Conservation (phyloP, 2,797 vertebrate genomes). For the Xenentodon cancila region DNA sequence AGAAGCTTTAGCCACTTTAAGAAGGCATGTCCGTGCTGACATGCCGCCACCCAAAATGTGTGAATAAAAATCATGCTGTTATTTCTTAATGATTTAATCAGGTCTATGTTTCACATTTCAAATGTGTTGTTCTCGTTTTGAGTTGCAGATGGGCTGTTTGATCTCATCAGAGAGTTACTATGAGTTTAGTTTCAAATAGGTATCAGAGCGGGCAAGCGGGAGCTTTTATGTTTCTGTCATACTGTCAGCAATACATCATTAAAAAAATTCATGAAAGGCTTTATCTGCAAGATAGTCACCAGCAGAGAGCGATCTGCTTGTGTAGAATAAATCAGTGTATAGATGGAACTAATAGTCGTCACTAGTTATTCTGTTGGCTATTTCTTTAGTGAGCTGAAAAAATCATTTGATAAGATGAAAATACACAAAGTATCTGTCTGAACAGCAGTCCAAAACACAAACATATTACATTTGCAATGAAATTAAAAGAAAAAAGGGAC, state of each 20-base stretch:
- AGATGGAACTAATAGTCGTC: no score
- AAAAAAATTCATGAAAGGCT: conserved; percentile 29
- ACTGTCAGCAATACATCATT: conserved; percentile 22
- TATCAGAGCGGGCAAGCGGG: conserved; percentile 49
- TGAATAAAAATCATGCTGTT: background rate
- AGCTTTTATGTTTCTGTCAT: conserved; percentile 51
- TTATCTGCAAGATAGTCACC: conserved; percentile 18
- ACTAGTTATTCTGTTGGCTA: no score
- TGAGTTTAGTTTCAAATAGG: conserved; percentile 54
- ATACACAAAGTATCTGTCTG: no score
- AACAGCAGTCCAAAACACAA: no score
- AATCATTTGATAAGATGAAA: no score
- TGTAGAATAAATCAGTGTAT: no score
- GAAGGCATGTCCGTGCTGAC: background rate
- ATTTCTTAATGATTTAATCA: conserved; percentile 10
- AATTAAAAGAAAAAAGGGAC: no score
- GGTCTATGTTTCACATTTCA: conserved; percentile 8
- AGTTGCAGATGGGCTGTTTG: conserved; percentile 23
- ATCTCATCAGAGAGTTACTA: conserved; percentile 45
- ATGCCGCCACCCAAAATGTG: conserved; percentile 3
- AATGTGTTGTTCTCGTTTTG: background rate
- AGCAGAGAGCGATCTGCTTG: background rate
- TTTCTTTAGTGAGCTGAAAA: no score
- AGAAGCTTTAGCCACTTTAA: no score
- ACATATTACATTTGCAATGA: no score